Conservation (phyloP, 1,140 invertebrate species). For the Zaprionus camerounensis region DNA sequence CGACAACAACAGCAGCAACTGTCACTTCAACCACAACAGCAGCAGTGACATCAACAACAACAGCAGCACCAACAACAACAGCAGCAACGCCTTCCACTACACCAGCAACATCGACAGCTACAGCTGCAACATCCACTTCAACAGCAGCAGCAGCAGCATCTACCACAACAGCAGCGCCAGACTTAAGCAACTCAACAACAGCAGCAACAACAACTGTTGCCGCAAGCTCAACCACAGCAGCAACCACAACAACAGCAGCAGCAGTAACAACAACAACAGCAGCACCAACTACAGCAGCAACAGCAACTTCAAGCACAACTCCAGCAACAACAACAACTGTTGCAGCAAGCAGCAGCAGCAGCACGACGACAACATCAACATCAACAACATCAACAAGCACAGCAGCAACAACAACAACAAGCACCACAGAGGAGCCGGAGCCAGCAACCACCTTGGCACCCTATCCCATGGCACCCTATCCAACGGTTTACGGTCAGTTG, state of each 20-base stretch:
- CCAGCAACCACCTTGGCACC: conserved; percentile 29
- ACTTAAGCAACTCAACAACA: conserved; percentile 12
- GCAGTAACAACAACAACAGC: conserved; percentile 2
- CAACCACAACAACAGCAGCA: neutral
- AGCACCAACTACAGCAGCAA: neutral
- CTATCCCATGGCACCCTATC: conserved; percentile 46
- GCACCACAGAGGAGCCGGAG: conserved; percentile 5
- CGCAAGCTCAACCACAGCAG: conserved; percentile 17
- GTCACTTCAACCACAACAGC: conserved; percentile 5
- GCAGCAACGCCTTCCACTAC: conserved; percentile 3
- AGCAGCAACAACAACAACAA: conserved; percentile 1
- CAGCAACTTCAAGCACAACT: conserved; percentile 19
- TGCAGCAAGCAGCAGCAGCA: neutral
- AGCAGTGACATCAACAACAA: conserved; percentile 5
- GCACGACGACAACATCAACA: conserved; percentile 9
- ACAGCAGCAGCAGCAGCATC: conserved; percentile 6
- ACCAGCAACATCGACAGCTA: conserved; percentile 17
- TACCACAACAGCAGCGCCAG: conserved; percentile 4
- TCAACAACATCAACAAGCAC: neutral
- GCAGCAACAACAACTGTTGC: conserved; percentile 1
- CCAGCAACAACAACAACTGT: conserved; percentile 9
- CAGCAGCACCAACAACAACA: conserved; percentile 5
- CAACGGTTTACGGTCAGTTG: conserved; percentile 43
- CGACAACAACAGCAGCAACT: conserved; percentile 11
- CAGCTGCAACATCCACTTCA: neutral